A percentile compares a stretch with the other conserved stretches of the same genome.
These are phyloP conservation scores for Malurus elegans DNA, from an alignment of 2,113 vertebrate species.

Conservation along the genomic window DNA sequence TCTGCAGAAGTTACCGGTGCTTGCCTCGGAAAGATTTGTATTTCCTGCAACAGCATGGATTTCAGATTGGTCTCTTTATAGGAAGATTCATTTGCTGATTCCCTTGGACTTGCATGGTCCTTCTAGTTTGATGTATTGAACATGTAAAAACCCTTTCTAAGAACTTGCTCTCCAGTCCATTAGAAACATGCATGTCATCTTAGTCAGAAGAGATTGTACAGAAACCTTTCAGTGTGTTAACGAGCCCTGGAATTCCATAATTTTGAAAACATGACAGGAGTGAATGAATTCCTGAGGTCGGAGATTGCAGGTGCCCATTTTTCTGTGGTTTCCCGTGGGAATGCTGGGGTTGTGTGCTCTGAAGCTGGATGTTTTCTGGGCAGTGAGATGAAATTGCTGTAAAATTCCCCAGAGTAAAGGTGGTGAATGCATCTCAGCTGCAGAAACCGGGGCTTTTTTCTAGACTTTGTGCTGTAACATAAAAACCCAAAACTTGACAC, in stretches of 20 bases:
- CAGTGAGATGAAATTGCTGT: not conserved
- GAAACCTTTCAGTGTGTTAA: not conserved
- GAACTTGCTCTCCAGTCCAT: not conserved
- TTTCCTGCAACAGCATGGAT: not conserved
- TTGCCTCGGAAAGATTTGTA: not conserved
- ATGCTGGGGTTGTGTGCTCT: not conserved
- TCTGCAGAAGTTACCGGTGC: not conserved
- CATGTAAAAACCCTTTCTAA: not conserved
- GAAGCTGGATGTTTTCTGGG: not conserved
- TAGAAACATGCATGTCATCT: not conserved
- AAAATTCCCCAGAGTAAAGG: not conserved
- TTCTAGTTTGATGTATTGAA: not conserved
- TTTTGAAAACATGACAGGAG: not conserved
- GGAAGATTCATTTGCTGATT: not conserved
- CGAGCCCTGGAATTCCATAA: not conserved
- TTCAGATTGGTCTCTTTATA: not conserved
- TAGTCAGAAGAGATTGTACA: not conserved
- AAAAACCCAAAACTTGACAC: not conserved
- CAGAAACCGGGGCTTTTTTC: accelerated
- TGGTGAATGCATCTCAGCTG: not conserved
- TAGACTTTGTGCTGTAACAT: not conserved
- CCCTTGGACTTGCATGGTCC: not conserved
- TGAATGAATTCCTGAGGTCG: not conserved
- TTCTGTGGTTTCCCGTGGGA: not conserved
- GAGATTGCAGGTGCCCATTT: not conserved